A percentile compares a stretch with the other conserved stretches of the same genome.
phyloP scores from a whole-genome alignment of 2,888 invertebrate genomes.

The Calliopum simillimum region DNA sequence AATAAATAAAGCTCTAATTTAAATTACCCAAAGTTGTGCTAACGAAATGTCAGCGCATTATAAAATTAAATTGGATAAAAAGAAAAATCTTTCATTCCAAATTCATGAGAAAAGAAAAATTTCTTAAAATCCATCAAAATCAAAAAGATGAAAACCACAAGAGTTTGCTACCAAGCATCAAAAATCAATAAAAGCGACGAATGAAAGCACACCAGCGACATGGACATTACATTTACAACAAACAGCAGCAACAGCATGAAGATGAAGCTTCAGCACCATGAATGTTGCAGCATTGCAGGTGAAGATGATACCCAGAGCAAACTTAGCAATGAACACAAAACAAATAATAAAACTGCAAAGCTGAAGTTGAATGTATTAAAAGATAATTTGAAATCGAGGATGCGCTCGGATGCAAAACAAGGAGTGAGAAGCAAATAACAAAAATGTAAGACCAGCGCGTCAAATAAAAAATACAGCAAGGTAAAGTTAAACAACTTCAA shows the following conservation, averaged over 20 bases:
- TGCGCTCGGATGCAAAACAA: background rate
- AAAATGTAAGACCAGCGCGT: background rate
- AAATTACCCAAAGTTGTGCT: too few species aligned
- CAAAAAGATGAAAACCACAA: background rate
- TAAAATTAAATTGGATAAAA: background rate
- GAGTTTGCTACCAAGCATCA: background rate
- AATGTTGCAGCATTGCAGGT: background rate
- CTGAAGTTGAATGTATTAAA: slow-evolving; percentile 3
- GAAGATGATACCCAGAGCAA: background rate
- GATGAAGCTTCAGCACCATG: slow-evolving; percentile 3
- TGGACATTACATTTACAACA: too few species aligned
- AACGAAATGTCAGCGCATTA: background rate
- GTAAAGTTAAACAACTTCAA: background rate
- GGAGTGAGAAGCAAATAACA: background rate
- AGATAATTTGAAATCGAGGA: slow-evolving; percentile 8
- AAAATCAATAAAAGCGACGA: background rate
- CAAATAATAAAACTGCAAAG: background rate
- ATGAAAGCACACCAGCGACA: background rate
- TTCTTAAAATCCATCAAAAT: slow-evolving; percentile 15
- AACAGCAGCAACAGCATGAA: background rate
- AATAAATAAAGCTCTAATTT: too few species aligned
- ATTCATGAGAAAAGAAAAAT: background rate
- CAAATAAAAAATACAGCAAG: background rate
- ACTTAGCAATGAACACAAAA: background rate
- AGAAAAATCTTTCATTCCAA: background rate